These are phyloP conservation scores for Strix aluco DNA, from an alignment of 2,113 vertebrate species.

Conservation along the genomic window DNA sequence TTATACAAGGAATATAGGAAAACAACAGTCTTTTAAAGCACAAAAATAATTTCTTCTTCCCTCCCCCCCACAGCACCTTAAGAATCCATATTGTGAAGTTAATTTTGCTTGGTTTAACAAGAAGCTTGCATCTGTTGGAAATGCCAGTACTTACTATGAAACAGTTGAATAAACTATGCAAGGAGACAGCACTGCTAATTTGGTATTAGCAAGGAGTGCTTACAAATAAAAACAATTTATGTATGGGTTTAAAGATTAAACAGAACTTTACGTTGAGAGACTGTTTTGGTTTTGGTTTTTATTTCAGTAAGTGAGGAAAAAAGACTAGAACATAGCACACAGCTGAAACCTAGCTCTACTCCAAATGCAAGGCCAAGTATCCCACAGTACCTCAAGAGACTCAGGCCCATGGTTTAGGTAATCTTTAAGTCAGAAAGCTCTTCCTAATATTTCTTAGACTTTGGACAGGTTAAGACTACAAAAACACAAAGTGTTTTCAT, in stretches of 20 bases:
- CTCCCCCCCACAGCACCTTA: neutral
- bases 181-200: neutral
- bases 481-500: neutral
- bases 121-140: neutral
- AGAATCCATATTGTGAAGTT: neutral
- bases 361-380: neutral
- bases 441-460: neutral
- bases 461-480: neutral
- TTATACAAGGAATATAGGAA: neutral
- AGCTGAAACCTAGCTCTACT: neutral
- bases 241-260: neutral
- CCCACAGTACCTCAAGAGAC: neutral
- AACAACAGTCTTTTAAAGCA: neutral
- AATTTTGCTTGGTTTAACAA: neutral
- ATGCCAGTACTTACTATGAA: neutral
- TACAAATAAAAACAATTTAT: neutral
- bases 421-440: neutral
- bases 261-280: neutral
- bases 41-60: neutral
- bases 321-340: accelerated
- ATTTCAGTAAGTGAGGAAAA: neutral
- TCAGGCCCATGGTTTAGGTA: neutral
- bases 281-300: neutral
- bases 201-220: neutral
- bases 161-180: neutral